Percentiles rank a stretch among this genome's conserved stretches.
Conservation (phyloP, 2,113 vertebrate genomes). For the Pagrus major region DNA sequence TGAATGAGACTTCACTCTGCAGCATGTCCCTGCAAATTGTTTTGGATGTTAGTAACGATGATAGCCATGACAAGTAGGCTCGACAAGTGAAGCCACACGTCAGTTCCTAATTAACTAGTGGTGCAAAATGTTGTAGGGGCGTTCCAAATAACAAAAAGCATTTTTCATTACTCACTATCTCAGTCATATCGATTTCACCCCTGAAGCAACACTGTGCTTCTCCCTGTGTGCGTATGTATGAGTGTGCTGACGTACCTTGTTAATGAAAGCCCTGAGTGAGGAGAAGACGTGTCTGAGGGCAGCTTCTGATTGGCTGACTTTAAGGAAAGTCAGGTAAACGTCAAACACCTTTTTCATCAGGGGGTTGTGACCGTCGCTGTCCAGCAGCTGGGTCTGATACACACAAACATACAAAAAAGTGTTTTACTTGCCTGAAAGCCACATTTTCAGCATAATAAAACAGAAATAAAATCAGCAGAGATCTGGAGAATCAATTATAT, state of each 20-base stretch:
- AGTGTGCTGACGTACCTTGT: constrained; percentile 86
- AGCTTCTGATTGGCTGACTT: constrained; percentile 92
- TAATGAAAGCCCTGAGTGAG: constrained; percentile 93
- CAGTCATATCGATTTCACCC: neutral
- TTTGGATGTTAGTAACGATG: neutral
- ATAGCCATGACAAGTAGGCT: neutral
- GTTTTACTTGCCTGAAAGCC: too few relatives aligned
- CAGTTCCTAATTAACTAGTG: neutral
- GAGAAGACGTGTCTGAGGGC: constrained; percentile 94
- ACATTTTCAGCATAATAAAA: too few relatives aligned
- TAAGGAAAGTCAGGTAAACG: constrained; percentile 94
- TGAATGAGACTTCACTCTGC: neutral
- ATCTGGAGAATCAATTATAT: too few relatives aligned
- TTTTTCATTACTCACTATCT: neutral
- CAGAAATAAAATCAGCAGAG: too few relatives aligned
- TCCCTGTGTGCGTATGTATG: neutral
- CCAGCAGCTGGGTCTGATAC: constrained; percentile 91
- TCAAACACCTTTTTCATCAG: constrained; percentile 98
- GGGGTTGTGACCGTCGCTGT: constrained; percentile 93
- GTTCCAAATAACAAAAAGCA: neutral
- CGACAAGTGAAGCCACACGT: neutral
- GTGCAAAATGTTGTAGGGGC: neutral
- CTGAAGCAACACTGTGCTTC: neutral
- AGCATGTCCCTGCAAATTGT: neutral
- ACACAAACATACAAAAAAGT: neutral